Base-by-base conservation (phyloP, 2,797 vertebrate species). In the Squalus acanthias region DNA sequence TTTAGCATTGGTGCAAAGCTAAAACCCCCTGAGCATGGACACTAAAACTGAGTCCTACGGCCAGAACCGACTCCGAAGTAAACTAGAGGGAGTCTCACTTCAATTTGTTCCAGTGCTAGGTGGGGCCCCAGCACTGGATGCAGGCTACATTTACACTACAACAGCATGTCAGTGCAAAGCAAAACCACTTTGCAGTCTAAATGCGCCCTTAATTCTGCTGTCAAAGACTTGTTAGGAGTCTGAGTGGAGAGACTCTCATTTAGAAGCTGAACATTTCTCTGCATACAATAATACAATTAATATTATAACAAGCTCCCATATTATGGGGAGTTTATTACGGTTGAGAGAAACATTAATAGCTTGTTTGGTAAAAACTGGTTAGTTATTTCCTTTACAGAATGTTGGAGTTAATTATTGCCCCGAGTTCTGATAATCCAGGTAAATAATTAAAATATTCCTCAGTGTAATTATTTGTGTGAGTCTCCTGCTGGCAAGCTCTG, bases 371-470 rank as follows among this genome's bases (percentile, higher is more conserved):
- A 74, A 72, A 74, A 74, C 12, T 46, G 26, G 46, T 95, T 95
- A 95, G 46, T 53, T 95, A 95, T 95, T 95, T 69, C 67, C n/a
- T 46, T 70, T 95, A 69, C 46, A 39, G 65, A 95, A 72, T 72
- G 93, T 74, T 53, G 33, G 63, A 57, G 93, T 95, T 53, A 95
- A 95, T 95, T 95, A 95, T 95, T 72, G 39, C 3, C 22, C 39
- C 46, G 39, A 95, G 46, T 53, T 57, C 46, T 95, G 22, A 95
- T 70, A 50, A 70, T 70, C n/a, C 93, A 72, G 67, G 93, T 95
- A 29, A 95, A 95, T 95, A 72, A 70, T 95, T 95, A 50, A 70
- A 50, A 50, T 39, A 95, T 26, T 24, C 39, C 67, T 50, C 22
- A 8, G n/a, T 53, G 65, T 50, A 95, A 50, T 46, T 50, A 70